These are phyloP conservation scores for Enhydra lutris DNA, from an alignment of 2,113 vertebrate species.

Conservation along the genomic window DNA sequence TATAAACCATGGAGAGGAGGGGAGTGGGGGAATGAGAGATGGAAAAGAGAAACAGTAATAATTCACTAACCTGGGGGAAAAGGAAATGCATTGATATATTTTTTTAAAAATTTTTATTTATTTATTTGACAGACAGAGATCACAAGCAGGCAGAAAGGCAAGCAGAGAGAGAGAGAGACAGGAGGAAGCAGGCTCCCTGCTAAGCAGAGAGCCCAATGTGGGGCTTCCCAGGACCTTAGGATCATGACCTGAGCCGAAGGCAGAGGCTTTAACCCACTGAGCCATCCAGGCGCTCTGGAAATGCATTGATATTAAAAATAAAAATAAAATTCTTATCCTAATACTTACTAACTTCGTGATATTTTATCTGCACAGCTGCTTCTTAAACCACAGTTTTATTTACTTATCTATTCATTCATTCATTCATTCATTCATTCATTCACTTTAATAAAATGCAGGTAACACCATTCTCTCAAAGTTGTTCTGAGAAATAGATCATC, in stretches of 20 bases:
- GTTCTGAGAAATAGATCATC: not conserved
- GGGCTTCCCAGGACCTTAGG: too few species aligned
- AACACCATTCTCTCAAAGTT: not conserved
- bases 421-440: not conserved
- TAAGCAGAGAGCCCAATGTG: too few species aligned
- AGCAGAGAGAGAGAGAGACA: too few species aligned
- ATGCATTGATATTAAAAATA: not conserved
- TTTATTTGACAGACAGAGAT: too few species aligned
- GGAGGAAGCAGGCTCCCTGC: too few species aligned
- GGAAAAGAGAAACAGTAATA: not conserved
- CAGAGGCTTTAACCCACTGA: too few species aligned
- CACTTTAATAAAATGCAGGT: not conserved
- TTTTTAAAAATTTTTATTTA: too few species aligned
- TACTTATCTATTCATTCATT: not conserved
- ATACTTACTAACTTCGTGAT: not conserved
- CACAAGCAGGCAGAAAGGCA: too few species aligned
- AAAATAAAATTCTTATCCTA: not conserved
- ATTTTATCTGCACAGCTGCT: not conserved
- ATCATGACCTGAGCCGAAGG: too few species aligned
- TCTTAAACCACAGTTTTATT: not conserved
- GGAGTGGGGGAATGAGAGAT: not conserved
- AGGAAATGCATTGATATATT: not conserved
- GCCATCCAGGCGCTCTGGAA: not conserved
- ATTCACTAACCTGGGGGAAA: not conserved
- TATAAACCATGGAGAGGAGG: not conserved